phyloP scores from a whole-genome alignment of 1,140 invertebrate genomes.

The Drosophila kepulauana region DNA sequence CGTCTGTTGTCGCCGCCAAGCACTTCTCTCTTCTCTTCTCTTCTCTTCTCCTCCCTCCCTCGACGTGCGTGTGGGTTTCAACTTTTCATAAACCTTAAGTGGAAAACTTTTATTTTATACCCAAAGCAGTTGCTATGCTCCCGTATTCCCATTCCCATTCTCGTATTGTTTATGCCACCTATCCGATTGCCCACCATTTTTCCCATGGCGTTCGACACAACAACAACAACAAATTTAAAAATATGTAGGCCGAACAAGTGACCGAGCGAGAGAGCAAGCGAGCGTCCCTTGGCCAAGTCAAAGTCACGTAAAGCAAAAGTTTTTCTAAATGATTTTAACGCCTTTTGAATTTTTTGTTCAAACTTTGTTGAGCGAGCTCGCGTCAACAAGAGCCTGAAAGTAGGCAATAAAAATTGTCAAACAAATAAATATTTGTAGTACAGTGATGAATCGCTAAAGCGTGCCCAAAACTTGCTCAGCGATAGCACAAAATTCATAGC shows the following conservation, averaged over 20 bases:
- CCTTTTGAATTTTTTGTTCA: constrained; percentile 75
- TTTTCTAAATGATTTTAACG: constrained; percentile 78
- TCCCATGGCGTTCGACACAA: constrained; percentile 21
- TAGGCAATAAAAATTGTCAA: constrained; percentile 81
- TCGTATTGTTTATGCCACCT: constrained; percentile 65
- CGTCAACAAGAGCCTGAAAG: constrained; percentile 57
- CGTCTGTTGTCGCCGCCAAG: constrained; percentile 7
- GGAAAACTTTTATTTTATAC: constrained; percentile 82
- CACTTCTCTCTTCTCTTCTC: neutral
- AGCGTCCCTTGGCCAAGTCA: constrained; percentile 43
- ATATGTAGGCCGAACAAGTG: constrained; percentile 58
- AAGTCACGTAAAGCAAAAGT: constrained; percentile 75
- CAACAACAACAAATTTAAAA: constrained; percentile 48
- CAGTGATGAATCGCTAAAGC: constrained; percentile 38
- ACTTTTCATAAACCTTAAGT: constrained; percentile 83
- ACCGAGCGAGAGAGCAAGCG: neutral
- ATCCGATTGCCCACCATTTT: constrained; percentile 61
- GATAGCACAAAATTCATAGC: too few relatives aligned
- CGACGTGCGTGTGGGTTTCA: constrained; percentile 45
- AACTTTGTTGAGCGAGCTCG: constrained; percentile 54
- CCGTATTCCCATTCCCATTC: constrained; percentile 22
- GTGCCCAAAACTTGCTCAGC: neutral
- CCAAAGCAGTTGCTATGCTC: constrained; percentile 40
- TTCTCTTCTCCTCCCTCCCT: neutral
- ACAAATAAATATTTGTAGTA: constrained; percentile 77